These are phyloP conservation scores for Ophiodon elongatus DNA, from an alignment of 2,113 vertebrate species.

Conservation along the genomic window DNA sequence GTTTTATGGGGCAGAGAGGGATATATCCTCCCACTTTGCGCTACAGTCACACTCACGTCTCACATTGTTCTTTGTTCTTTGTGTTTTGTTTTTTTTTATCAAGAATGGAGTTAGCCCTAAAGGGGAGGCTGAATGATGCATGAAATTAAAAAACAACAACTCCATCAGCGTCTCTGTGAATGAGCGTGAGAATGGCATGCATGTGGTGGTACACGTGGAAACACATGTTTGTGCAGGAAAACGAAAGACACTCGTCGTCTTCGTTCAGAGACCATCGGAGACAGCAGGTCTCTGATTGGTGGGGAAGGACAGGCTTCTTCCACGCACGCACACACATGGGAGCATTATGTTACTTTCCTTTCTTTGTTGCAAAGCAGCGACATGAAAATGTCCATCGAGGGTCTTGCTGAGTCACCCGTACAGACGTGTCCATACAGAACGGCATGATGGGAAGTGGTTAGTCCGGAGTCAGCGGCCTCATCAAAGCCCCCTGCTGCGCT, in stretches of 20 bases:
- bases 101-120: background rate
- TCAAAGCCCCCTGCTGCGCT: constrained; percentile 45
- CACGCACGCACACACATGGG: background rate
- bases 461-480: constrained; percentile 26
- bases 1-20: constrained; percentile 29
- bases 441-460: constrained; percentile 41
- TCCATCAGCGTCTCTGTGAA: background rate
- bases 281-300: constrained; percentile 45
- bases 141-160: background rate
- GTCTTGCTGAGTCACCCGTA: constrained; percentile 53
- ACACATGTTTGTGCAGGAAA: background rate
- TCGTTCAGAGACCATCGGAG: constrained; percentile 30
- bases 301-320: background rate
- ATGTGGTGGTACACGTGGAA: background rate
- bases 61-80: constrained; percentile 14
- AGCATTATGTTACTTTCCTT: constrained; percentile 39
- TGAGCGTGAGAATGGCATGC: background rate
- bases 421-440: constrained; percentile 46
- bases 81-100: background rate
- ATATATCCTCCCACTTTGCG: constrained; percentile 9
- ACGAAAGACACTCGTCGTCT: constrained; percentile 11
- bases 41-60: constrained; percentile 3
- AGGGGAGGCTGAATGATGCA: background rate
- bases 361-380: constrained; percentile 54
- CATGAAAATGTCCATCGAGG: constrained; percentile 47